These are phyloP conservation scores for Boulengeromyrus knoepffleri DNA, from an alignment of 2,113 vertebrate species.

Conservation along the genomic window DNA sequence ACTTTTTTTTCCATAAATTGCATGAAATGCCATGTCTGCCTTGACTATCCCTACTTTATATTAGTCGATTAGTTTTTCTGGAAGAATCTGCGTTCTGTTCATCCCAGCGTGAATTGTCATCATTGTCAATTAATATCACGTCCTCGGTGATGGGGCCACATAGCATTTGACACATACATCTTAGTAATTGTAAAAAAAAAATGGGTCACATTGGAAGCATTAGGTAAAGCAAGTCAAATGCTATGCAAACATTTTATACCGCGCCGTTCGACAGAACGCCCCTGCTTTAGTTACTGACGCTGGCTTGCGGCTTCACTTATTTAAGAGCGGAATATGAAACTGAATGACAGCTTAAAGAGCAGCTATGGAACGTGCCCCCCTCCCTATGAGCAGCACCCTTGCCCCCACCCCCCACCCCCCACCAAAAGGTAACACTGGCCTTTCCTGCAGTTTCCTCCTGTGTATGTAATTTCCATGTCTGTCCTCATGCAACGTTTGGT, in stretches of 20 bases:
- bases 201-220: slow-evolving; percentile 26
- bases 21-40: slow-evolving; percentile 81
- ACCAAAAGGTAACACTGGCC: slow-evolving; percentile 44
- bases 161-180: slow-evolving; percentile 57
- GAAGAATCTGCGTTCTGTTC: slow-evolving; percentile 40
- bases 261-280: slow-evolving; percentile 32
- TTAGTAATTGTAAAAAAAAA: slow-evolving; percentile 35
- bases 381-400: slow-evolving; percentile 39
- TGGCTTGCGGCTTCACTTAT: slow-evolving; percentile 35
- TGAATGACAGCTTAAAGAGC: slow-evolving; percentile 46
- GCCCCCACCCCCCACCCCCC: not conserved
- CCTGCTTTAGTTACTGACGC: slow-evolving; percentile 46
- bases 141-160: slow-evolving; percentile 4
- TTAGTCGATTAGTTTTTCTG: slow-evolving; percentile 63
- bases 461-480: slow-evolving; percentile 12
- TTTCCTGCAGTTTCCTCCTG: slow-evolving; percentile 37
- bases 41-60: slow-evolving; percentile 73
- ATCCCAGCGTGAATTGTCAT: slow-evolving; percentile 23
- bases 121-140: slow-evolving; percentile 12
- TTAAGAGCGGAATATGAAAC: slow-evolving; percentile 36
- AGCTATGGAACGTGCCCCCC: slow-evolving; percentile 61
- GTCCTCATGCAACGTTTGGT: not conserved
- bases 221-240: slow-evolving; percentile 56
- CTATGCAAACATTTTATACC: slow-evolving; percentile 60
- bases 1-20: slow-evolving; percentile 59